These are phyloP conservation scores for Acrossocheilus fasciatus DNA, from an alignment of 2,797 vertebrate species.

Conservation along the genomic window DNA sequence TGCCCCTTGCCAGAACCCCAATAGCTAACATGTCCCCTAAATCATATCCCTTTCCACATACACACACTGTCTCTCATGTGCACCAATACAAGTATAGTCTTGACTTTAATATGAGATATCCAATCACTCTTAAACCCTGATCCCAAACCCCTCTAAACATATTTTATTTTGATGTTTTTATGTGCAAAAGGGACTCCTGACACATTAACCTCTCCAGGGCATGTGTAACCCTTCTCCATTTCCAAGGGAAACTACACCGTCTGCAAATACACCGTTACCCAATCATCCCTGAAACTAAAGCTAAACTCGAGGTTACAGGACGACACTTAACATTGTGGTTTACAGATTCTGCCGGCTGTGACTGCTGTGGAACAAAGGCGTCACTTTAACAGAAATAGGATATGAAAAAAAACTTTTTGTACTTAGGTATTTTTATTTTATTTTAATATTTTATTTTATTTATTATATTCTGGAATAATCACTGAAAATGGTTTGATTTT, in stretches of 20 bases:
- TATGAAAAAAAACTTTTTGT: neutral
- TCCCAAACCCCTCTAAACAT: neutral
- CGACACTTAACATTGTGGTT: conserved; percentile 9
- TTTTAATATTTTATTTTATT: neutral
- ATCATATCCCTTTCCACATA: conserved; percentile 25
- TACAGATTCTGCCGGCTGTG: conserved; percentile 1
- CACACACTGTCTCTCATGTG: neutral
- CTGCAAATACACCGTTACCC: conserved; percentile 50
- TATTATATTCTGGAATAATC: neutral
- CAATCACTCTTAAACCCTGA: conserved; percentile 6
- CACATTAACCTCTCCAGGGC: conserved; percentile 37
- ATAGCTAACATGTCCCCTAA: conserved; percentile 17
- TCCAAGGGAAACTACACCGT: conserved; percentile 42
- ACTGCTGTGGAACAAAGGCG: neutral
- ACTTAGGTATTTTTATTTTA: neutral
- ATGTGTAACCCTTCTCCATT: conserved; percentile 42
- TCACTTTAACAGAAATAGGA: neutral
- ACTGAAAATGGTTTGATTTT: neutral
- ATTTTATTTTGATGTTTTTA: conserved; percentile 20
- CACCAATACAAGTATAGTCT: neutral
- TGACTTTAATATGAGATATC: conserved; percentile 24
- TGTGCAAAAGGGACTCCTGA: conserved; percentile 9
- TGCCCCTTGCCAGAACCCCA: conserved; percentile 40
- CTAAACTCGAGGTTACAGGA: conserved; percentile 26
- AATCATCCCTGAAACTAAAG: conserved; percentile 42